phyloP scores from a whole-genome alignment of 2,797 vertebrate genomes.

The Coreius guichenoti region DNA sequence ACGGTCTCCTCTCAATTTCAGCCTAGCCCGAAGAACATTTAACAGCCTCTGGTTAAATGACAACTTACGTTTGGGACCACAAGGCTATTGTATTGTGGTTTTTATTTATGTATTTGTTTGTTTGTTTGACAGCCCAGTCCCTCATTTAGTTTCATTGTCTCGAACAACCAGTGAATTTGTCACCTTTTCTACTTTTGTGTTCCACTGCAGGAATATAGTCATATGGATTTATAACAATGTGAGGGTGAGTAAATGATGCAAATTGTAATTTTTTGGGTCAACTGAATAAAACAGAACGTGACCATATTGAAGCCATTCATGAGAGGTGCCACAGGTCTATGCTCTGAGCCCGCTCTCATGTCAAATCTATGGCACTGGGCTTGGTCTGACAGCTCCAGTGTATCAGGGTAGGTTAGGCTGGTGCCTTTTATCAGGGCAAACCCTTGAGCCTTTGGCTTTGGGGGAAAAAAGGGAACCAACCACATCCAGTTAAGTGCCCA shows the following conservation, averaged over 20 bases:
- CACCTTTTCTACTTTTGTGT: not conserved
- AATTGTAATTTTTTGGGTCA: not conserved
- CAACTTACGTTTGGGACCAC: not conserved
- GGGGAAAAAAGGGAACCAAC: slow-evolving; percentile 33
- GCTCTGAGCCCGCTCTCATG: slow-evolving; percentile 45
- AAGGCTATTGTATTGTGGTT: not conserved
- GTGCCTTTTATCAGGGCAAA: slow-evolving; percentile 41
- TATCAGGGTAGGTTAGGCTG: slow-evolving; percentile 30
- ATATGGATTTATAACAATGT: not conserved
- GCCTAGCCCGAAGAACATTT: no score
- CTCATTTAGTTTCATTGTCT: not conserved
- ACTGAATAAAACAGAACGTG: not conserved
- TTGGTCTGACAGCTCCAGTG: slow-evolving; percentile 48
- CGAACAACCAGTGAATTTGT: not conserved
- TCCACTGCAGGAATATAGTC: not conserved
- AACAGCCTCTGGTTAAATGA: no score
- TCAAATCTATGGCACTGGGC: slow-evolving; percentile 40
- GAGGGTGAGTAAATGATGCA: not conserved
- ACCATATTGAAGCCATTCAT: slow-evolving; percentile 50
- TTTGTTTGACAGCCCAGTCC: not conserved
- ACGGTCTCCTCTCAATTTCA: no score
- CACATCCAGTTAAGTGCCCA: slow-evolving; percentile 14
- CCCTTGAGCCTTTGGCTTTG: slow-evolving; percentile 25
- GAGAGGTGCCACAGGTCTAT: slow-evolving; percentile 38
- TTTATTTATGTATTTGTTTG: not conserved